Percentiles rank a stretch among this genome's conserved stretches.
These are phyloP conservation scores for Ptychodera flava DNA, from an alignment of 35 echinoderm and acorn worm species.

Conservation along the genomic window DNA sequence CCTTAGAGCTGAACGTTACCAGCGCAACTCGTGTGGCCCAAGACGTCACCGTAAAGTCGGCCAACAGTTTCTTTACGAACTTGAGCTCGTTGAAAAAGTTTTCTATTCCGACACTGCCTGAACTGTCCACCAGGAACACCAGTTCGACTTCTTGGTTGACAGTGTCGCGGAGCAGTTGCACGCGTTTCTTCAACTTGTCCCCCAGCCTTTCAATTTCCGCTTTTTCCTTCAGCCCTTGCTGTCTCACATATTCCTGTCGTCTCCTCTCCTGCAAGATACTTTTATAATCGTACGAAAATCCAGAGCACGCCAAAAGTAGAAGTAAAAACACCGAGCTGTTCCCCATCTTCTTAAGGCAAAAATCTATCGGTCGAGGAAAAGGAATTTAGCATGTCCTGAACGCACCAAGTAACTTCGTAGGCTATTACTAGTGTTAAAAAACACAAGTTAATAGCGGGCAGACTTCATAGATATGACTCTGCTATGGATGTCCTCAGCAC, in stretches of 20 bases:
- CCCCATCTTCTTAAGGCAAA: too few relatives aligned
- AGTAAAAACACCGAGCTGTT: too few relatives aligned
- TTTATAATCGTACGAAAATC: too few relatives aligned
- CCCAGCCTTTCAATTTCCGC: slow-evolving; percentile 59
- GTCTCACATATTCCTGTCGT: background rate
- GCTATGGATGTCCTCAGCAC: too few relatives aligned
- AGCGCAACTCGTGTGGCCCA: slow-evolving; percentile 67
- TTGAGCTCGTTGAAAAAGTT: slow-evolving; percentile 98
- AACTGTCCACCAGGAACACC: slow-evolving; percentile 91
- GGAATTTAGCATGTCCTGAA: too few relatives aligned
- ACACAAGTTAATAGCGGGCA: too few relatives aligned
- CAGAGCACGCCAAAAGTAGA: too few relatives aligned
- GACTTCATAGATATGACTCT: too few relatives aligned
- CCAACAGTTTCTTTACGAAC: slow-evolving; percentile 84
- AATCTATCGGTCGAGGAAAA: too few relatives aligned
- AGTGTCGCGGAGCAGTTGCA: slow-evolving; percentile 51
- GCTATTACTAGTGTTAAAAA: too few relatives aligned
- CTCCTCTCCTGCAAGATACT: too few relatives aligned
- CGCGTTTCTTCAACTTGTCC: slow-evolving; percentile 57
- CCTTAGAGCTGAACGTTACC: slow-evolving; percentile 71
- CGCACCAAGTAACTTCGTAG: too few relatives aligned
- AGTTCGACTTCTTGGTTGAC: slow-evolving; percentile 66
- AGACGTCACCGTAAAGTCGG: slow-evolving; percentile 65
- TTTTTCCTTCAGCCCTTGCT: background rate
- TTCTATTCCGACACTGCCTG: slow-evolving; percentile 74